Evolutionary conservation across 1,140 invertebrate genomes (phyloP).

Genomic region (Drosophila obscura): DNA sequence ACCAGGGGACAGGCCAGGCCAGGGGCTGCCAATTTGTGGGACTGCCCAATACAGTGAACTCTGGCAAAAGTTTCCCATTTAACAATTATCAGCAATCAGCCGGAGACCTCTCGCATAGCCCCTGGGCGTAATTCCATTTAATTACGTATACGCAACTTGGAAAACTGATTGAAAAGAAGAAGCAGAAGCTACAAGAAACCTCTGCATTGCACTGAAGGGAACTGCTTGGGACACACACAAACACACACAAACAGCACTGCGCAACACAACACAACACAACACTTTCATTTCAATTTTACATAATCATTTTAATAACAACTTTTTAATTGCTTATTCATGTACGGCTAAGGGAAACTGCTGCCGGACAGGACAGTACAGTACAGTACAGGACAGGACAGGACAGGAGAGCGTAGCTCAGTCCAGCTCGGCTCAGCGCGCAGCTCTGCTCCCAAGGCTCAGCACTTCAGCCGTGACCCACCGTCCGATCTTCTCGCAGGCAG

Average conservation of each 20-base stretch:
- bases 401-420: background rate
- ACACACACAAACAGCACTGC: background rate
- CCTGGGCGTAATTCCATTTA: background rate
- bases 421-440: slow-evolving; percentile 2
- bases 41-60: slow-evolving; percentile 18
- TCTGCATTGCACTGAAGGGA: slow-evolving; percentile 13
- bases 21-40: background rate
- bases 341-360: slow-evolving; percentile 47
- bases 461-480: slow-evolving; percentile 10
- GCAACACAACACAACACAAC: slow-evolving; percentile 25
- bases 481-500: slow-evolving; percentile 8
- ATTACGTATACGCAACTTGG: slow-evolving; percentile 14
- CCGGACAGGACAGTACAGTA: slow-evolving; percentile 11
- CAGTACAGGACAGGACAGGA: slow-evolving; percentile 5
- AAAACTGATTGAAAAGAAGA: slow-evolving; percentile 45
- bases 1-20: no score
- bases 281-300: slow-evolving; percentile 70
- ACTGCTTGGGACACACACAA: slow-evolving; percentile 9
- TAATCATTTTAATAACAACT: slow-evolving; percentile 82
- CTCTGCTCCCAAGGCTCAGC: slow-evolving; percentile 19
- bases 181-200: slow-evolving; percentile 12
- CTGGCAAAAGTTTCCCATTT: background rate
- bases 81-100: slow-evolving; percentile 32
- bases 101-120: background rate
- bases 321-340: slow-evolving; percentile 83